Percentiles rank a stretch among this genome's conserved stretches.
Conservation (phyloP, 2,888 invertebrate genomes). For the Volucella inanis region DNA sequence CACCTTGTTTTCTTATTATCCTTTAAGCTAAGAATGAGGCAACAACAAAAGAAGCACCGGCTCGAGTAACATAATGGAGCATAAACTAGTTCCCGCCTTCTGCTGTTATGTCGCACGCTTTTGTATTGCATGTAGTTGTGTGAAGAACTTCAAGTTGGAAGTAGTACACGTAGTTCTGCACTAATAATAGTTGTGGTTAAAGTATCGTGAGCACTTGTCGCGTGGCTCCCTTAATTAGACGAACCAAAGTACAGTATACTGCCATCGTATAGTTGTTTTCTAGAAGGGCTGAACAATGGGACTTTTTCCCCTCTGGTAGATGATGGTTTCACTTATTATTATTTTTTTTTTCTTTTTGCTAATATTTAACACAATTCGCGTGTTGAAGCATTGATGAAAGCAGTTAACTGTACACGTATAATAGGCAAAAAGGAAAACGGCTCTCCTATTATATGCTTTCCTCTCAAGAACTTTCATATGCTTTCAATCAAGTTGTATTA, state of each 20-base stretch:
- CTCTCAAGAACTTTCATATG: background rate
- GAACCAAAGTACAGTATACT: constrained; percentile 21
- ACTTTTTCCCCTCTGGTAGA: background rate
- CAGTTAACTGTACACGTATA: constrained; percentile 16
- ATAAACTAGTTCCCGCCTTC: constrained; percentile 16
- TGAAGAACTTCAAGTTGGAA: constrained; percentile 46
- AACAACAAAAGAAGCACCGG: constrained; percentile 26
- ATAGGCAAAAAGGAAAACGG: constrained; percentile 4
- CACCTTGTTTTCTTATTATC: constrained; percentile 71
- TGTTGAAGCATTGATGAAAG: constrained; percentile 36
- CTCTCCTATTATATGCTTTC: background rate
- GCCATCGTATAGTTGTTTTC: constrained; percentile 7
- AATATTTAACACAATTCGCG: constrained; percentile 14
- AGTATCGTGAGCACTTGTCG: constrained; percentile 68
- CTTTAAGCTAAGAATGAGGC: constrained; percentile 58
- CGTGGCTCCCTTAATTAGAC: constrained; percentile 70
- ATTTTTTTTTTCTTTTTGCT: background rate
- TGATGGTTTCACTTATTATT: background rate
- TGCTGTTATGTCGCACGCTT: constrained; percentile 22
- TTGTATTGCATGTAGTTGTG: constrained; percentile 46
- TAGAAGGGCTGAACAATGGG: constrained; percentile 39
- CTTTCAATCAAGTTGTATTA: background rate
- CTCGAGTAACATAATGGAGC: constrained; percentile 50
- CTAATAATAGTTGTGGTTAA: constrained; percentile 50
- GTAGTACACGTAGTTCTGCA: constrained; percentile 42